Conservation (phyloP, 2,797 vertebrate species). For the Fistularia tabacaria region DNA sequence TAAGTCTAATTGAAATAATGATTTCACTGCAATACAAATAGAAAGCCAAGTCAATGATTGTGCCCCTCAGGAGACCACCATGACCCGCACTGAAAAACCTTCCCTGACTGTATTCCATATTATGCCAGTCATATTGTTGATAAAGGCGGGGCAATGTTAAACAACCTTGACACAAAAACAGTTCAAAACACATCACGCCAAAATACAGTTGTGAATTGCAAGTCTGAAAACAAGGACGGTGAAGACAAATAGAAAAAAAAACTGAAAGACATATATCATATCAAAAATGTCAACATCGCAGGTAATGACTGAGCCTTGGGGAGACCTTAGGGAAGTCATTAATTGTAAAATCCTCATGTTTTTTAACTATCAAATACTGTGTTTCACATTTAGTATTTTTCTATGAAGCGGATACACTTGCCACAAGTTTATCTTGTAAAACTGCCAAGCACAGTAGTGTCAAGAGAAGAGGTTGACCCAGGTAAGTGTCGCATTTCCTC, state of each 20-base stretch:
- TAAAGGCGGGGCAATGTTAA: slow-evolving; percentile 29
- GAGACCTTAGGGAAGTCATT: no score
- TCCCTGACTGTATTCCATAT: slow-evolving; percentile 26
- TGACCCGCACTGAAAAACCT: slow-evolving; percentile 31
- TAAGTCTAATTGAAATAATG: slow-evolving; percentile 18
- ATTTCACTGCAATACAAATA: slow-evolving; percentile 15
- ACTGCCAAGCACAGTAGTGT: slow-evolving; percentile 4
- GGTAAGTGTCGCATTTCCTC: background rate
- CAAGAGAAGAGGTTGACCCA: background rate
- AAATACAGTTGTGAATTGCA: no score
- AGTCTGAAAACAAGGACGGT: no score
- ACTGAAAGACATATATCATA: no score
- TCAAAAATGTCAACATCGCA: no score
- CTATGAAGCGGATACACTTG: no score
- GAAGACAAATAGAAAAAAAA: no score
- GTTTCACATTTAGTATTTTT: no score
- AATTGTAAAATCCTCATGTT: no score
- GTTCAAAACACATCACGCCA: no score
- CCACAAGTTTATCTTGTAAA: background rate
- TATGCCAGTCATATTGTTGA: slow-evolving; percentile 27
- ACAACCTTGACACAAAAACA: slow-evolving; percentile 24
- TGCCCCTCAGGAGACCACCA: slow-evolving; percentile 28
- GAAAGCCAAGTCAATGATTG: slow-evolving; percentile 3
- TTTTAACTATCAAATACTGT: no score
- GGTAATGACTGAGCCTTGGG: no score